Conservation (phyloP, 35 echinoderm and acorn worm genomes). For the Ophioderma brevispina region DNA sequence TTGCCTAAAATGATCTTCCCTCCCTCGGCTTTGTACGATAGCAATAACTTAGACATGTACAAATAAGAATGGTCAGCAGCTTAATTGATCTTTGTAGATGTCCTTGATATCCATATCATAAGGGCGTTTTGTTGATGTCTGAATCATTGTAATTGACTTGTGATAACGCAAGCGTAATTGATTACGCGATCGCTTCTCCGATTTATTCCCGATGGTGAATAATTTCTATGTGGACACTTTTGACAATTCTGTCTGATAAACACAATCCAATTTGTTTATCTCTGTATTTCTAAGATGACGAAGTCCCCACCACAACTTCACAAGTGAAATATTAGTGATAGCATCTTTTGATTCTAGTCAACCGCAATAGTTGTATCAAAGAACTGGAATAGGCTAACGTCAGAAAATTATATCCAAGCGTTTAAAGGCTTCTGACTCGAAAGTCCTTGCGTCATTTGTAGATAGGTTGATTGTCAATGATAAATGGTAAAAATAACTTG, state of each 20-base stretch:
- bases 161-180: slow-evolving; percentile 26
- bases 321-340: neutral
- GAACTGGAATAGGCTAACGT: slow-evolving; percentile 12
- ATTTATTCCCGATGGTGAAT: neutral
- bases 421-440: neutral
- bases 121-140: slow-evolving; percentile 12
- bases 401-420: neutral
- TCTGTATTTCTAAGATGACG: neutral
- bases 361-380: neutral
- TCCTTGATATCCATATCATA: slow-evolving; percentile 36
- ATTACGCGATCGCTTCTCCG: slow-evolving; percentile 21
- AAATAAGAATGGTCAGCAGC: slow-evolving; percentile 33
- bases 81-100: slow-evolving; percentile 15
- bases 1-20: slow-evolving; percentile 1
- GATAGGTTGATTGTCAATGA: slow-evolving; percentile 2
- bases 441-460: neutral
- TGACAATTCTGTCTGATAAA: slow-evolving; percentile 41
- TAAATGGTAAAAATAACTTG: slow-evolving; percentile 2
- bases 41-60: slow-evolving; percentile 8
- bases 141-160: neutral
- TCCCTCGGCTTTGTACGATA: slow-evolving; percentile 20
- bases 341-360: neutral
- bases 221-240: slow-evolving; percentile 31
- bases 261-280: slow-evolving; percentile 38
- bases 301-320: neutral